Evolutionary conservation across 2,888 invertebrate species (phyloP), one percentile per base, ranked within the genome.

Genomic region (Cheilosia scutellata): DNA sequence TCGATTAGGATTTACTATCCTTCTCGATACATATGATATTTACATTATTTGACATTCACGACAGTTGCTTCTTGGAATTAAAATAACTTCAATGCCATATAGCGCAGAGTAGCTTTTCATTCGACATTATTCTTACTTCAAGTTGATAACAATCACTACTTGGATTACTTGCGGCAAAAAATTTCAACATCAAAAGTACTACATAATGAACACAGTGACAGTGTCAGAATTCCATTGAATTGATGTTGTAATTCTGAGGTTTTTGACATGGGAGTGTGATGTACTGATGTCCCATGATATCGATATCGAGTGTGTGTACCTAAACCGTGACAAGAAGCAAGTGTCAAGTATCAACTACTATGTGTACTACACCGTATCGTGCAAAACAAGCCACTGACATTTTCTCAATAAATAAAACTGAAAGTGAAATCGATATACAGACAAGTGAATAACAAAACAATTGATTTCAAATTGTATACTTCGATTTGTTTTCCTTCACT

Each of bases 401-500:
- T 27, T 25, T 49, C 33, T 11, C 20, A 49, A 31, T 31, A 65
- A 65, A 49, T 49, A 33, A 49, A 37, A 47, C 13, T 51, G 9
- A 47, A 65, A 49, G 33, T 33, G 49, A 51, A 65, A 65, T 49
- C 65, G 49, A 49, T 49, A 51, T 11, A 25, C 11, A 16, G 6
- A 49, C 49, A 20, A 20, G 49, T 25, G 25, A 25, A 3, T 51
- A 42, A 53, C 42, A 42, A 37, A 37, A 40, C 71, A 49, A 62
- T 31, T 62, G 51, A 62, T 62, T 47, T 37, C 47, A 71, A 58
- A 58, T 60, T 60, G 27, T 40, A 33, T 9, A 49, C 37, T 25
- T 25, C 31, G 62, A 40, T 51, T 60, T 62, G 16, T 20, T 62
- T 16, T 42, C 20, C 25, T 27, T 60, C 20, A 0, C 20, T 16